Percentiles rank a stretch among this genome's conserved stretches.
Evolutionary conservation across 2,113 vertebrate genomes (phyloP).

Genomic region (Nesogale talazaci): DNA sequence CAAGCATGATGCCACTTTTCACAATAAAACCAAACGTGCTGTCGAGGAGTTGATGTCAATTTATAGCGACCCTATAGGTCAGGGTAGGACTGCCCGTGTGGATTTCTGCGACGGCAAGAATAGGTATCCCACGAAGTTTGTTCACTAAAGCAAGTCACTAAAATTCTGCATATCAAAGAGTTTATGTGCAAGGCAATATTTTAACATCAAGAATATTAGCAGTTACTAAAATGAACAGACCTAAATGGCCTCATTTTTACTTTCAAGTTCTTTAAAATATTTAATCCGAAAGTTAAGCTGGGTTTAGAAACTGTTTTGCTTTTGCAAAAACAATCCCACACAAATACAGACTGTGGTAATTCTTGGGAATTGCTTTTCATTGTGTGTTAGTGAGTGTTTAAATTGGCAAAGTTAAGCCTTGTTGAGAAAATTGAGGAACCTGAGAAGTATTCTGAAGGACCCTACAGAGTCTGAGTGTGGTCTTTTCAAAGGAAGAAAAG

Average conservation of each 20-base stretch:
- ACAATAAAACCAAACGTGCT: too few species aligned
- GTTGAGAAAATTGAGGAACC: neutral
- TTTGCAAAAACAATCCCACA: neutral
- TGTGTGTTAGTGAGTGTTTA: neutral
- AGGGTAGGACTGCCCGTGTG: too few species aligned
- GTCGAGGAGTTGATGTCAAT: too few species aligned
- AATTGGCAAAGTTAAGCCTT: neutral
- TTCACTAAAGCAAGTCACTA: too few species aligned
- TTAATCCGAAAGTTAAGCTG: conserved; percentile 23
- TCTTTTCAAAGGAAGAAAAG: conserved; percentile 14
- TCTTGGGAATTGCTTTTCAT: neutral
- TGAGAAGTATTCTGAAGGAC: neutral
- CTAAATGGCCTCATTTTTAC: neutral
- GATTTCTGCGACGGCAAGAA: too few species aligned
- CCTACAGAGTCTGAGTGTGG: neutral
- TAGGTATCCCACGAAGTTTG: too few species aligned
- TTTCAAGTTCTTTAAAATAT: conserved; percentile 43
- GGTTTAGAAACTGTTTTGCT: conserved; percentile 27
- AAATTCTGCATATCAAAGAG: too few species aligned
- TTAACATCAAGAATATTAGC: too few species aligned
- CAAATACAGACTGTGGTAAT: neutral
- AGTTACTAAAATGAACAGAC: neutral
- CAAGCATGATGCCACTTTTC: too few species aligned
- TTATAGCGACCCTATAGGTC: too few species aligned
- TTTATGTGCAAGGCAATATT: too few species aligned